Evolutionary conservation across 2,113 vertebrate species (phyloP).

Genomic region (Geothlypis trichas): DNA sequence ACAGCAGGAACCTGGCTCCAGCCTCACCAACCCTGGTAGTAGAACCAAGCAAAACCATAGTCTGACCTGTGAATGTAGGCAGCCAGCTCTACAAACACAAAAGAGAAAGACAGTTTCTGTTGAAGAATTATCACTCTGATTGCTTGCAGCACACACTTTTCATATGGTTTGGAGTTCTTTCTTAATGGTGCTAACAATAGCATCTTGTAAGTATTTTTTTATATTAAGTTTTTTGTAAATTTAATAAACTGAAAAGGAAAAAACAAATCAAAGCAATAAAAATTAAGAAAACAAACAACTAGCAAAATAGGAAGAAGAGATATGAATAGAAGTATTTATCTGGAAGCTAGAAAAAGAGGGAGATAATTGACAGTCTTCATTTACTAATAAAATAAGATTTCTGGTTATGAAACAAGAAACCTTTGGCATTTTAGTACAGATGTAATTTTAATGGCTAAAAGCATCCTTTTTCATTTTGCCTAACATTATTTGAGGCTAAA

Average conservation of each 20-base stretch:
- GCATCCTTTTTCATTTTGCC: background rate
- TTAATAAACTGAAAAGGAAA: background rate
- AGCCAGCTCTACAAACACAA: background rate
- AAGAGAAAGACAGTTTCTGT: background rate
- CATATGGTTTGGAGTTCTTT: background rate
- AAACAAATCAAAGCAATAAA: background rate
- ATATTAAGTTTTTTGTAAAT: background rate
- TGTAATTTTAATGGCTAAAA: background rate
- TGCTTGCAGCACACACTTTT: background rate
- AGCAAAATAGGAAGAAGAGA: background rate
- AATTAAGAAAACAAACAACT: background rate
- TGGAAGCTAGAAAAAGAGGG: background rate
- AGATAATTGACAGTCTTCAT: background rate
- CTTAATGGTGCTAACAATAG: background rate
- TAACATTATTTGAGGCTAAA: background rate
- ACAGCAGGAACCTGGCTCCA: background rate
- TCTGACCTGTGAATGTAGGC: background rate
- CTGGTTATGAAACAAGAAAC: background rate
- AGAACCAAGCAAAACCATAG: background rate
- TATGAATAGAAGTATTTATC: background rate
- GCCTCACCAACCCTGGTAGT: fast-evolving
- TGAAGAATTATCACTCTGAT: background rate
- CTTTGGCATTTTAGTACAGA: background rate
- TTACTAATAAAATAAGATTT: background rate
- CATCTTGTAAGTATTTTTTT: background rate